Conservation (phyloP, 2,113 vertebrate species). For the Sarotherodon lohbergeri region DNA sequence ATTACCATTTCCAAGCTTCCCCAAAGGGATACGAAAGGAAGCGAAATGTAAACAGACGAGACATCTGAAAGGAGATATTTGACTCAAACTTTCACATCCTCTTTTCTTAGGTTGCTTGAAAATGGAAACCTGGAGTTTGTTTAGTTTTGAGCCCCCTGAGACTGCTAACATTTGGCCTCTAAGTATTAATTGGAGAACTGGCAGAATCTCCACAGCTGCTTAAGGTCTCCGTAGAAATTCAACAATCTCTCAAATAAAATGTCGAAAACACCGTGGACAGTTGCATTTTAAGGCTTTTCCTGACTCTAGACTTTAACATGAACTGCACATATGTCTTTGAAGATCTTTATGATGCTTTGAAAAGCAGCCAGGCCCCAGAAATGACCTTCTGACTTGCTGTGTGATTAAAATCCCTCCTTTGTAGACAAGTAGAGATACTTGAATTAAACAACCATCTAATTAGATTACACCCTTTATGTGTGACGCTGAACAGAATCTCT, state of each 20-base stretch:
- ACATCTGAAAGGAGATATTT: conserved; percentile 64
- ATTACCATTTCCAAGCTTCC: conserved; percentile 59
- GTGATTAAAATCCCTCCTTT: conserved; percentile 29
- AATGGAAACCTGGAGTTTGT: conserved; percentile 65
- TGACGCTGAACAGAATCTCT: conserved; percentile 31
- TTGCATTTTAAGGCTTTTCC: not conserved
- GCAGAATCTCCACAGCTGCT: conserved; percentile 50
- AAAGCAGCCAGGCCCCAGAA: not conserved
- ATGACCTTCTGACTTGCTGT: conserved; percentile 18
- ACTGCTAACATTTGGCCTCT: conserved; percentile 56
- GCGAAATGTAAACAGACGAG: conserved; percentile 65
- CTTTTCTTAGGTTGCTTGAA: conserved; percentile 56
- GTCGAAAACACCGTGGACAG: not conserved
- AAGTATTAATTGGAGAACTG: conserved; percentile 58
- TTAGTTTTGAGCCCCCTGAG: conserved; percentile 55
- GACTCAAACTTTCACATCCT: conserved; percentile 64
- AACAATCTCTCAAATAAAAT: conserved; percentile 1
- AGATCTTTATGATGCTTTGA: conserved; percentile 1
- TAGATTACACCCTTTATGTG: conserved; percentile 50
- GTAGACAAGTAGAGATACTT: conserved; percentile 16
- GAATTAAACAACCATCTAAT: conserved; percentile 47
- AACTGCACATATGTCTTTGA: not conserved
- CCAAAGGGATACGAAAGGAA: conserved; percentile 56
- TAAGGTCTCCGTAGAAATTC: conserved; percentile 17
- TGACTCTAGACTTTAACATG: not conserved